Base-by-base conservation (phyloP, 1,140 invertebrate genomes). In the Bombus polaris region DNA sequence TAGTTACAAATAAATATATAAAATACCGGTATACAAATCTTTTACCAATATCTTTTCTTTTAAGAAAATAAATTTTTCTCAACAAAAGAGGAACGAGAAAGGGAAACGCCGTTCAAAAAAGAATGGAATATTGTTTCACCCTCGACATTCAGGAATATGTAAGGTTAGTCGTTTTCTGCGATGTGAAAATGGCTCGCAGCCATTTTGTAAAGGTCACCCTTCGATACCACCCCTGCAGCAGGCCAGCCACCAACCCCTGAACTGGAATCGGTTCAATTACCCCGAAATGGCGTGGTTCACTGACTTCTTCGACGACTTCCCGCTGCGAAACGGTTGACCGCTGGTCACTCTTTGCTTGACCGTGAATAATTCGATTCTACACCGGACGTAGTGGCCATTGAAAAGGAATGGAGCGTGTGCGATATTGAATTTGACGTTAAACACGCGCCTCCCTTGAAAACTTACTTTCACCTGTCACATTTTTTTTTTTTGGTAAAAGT, bases 331-430 rank as follows among this genome's bases (percentile, higher is more conserved):
- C 88, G 91, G 84, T 94, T 95, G 94, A 94, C 94, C 94, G 91
- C 88, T 93, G 94, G 94, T 93, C 94, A 94, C 85, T 89, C 82
- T 76, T 93, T 89, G 91, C 90, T 94, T 95, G 94, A 95, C 94
- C 94, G 87, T 94, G 88, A 94, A 89, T 94, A 94, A 94, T 93
- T 91, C 86, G 79, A 94, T 94, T 94, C 83, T 42, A 37, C 9
- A 74, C 42, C 47, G 71, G 68, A 42, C 37, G 12, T 10, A 77
- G 47, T 68, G 77, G 73, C 84, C 62, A 47, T 88, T 87, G 88
- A 86, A 91, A 79, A 80, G 62, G 76, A 83, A 35, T 78, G 77
- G 81, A 70, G 88, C 89, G 77, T 87, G 80, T 85, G 66, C 62
- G 78, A 92, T 91, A 92, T 89, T 85, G 66, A 53, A 87, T 87